Evolutionary conservation across 2,797 vertebrate species (phyloP).

Genomic region (Gymnoscopelus braueri): DNA sequence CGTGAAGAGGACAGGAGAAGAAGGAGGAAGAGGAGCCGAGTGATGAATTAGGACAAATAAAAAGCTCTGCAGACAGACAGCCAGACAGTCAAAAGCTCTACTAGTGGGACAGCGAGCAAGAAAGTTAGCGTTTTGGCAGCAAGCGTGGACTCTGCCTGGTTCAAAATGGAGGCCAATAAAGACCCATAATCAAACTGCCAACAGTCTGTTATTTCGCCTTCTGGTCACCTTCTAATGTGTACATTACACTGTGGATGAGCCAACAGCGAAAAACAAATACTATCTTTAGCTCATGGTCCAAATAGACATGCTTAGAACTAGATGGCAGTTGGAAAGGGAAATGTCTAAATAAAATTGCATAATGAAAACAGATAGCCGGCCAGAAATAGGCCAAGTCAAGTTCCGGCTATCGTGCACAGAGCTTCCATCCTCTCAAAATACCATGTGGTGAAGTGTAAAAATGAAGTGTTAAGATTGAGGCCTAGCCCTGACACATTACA

Average conservation of each 20-base stretch:
- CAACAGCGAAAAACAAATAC: conserved; percentile 36
- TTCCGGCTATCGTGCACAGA: conserved; percentile 10
- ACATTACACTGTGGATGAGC: not conserved
- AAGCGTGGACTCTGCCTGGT: not conserved
- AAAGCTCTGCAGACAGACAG: not conserved
- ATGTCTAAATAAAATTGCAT: not conserved
- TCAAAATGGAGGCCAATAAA: conserved; percentile 20
- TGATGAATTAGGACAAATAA: too few relatives aligned
- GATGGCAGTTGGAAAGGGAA: conserved; percentile 10
- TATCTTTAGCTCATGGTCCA: conserved; percentile 29
- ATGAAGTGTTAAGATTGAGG: too few relatives aligned
- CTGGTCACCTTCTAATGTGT: conserved; percentile 7
- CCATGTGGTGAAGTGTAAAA: not conserved
- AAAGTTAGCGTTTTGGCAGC: conserved; percentile 26
- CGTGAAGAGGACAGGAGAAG: not conserved
- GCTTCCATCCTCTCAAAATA: not conserved
- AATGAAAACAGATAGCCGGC: too few relatives aligned
- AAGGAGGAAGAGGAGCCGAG: not conserved
- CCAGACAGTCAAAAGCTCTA: not conserved
- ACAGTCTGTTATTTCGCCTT: conserved; percentile 1
- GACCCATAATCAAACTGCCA: conserved; percentile 5
- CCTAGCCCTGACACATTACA: not conserved
- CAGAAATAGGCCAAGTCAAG: conserved; percentile 26
- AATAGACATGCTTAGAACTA: too few relatives aligned
- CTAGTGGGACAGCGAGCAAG: conserved; percentile 11